These are phyloP conservation scores for Mastomys natalensis DNA, from an alignment of 2,113 vertebrate genomes.

Conservation along the genomic window DNA sequence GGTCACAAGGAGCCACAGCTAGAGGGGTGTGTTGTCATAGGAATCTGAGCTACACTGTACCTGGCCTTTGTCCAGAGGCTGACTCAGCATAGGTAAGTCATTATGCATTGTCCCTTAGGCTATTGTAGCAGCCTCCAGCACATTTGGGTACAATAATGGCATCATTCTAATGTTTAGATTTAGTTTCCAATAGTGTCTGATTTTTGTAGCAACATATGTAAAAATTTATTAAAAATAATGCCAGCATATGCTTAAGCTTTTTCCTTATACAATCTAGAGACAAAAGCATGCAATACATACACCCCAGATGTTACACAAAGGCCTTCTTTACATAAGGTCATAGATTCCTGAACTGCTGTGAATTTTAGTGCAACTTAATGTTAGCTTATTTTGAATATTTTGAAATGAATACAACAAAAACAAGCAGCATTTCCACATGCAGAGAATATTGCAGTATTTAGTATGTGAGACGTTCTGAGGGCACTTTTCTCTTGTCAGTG, in stretches of 20 bases:
- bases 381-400: constrained; percentile 71
- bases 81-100: background rate
- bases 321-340: constrained; percentile 77
- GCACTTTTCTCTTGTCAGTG: constrained; percentile 71
- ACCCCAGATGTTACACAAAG: background rate
- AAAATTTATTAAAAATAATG: constrained; percentile 68
- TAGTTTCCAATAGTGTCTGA: background rate
- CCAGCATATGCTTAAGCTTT: constrained; percentile 5
- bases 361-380: constrained; percentile 80
- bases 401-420: constrained; percentile 76
- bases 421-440: constrained; percentile 78
- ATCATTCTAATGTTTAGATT: constrained; percentile 51
- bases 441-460: constrained; percentile 84
- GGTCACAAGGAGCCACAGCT: background rate
- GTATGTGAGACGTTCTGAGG: constrained; percentile 82
- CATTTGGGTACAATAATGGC: background rate
- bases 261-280: constrained; percentile 55
- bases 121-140: background rate
- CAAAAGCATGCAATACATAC: constrained; percentile 27
- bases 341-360: constrained; percentile 76
- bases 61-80: background rate
- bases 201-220: constrained; percentile 43
- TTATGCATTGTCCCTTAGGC: background rate
- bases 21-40: background rate
- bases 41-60: background rate